phyloP scores from a whole-genome alignment of 2,797 vertebrate genomes.

The Rachycentron canadum region DNA sequence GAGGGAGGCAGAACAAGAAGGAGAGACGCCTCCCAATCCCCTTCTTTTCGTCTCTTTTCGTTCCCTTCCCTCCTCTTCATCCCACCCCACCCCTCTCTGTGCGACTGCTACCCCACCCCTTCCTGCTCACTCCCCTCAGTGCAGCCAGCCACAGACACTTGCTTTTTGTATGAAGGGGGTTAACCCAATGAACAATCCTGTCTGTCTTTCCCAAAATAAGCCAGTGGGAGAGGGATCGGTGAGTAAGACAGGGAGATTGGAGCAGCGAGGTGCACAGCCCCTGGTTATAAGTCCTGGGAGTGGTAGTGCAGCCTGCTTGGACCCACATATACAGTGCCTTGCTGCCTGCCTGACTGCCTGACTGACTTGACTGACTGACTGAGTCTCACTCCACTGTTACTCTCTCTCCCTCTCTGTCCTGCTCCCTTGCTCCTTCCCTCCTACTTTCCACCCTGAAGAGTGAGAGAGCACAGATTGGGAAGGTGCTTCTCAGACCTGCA shows the following conservation, averaged over 20 bases:
- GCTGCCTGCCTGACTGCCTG: conserved; percentile 67
- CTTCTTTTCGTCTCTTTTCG: conserved; percentile 34
- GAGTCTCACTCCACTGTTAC: conserved; percentile 72
- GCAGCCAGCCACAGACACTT: conserved; percentile 80
- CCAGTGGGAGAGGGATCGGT: conserved; percentile 80
- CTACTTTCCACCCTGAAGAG: conserved; percentile 87
- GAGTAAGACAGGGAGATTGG: conserved; percentile 81
- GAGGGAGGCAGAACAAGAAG: conserved; percentile 49
- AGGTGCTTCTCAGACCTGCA: conserved; percentile 87
- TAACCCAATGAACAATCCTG: conserved; percentile 84
- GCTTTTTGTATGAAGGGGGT: conserved; percentile 84
- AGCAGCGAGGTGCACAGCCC: conserved; percentile 84
- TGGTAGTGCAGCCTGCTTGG: conserved; percentile 77
- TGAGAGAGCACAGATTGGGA: conserved; percentile 82
- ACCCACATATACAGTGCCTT: conserved; percentile 77
- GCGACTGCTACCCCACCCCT: conserved; percentile 78
- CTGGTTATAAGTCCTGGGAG: conserved; percentile 85
- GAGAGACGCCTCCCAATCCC: conserved; percentile 63
- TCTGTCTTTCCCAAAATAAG: conserved; percentile 85
- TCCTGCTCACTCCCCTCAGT: conserved; percentile 80
- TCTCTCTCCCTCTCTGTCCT: conserved; percentile 77
- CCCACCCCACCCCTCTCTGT: conserved; percentile 75
- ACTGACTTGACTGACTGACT: conserved; percentile 69
- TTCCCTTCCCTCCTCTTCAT: conserved; percentile 65
- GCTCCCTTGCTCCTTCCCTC: conserved; percentile 81